Conservation (phyloP, 2,113 vertebrate species). For the Alligator sinensis region DNA sequence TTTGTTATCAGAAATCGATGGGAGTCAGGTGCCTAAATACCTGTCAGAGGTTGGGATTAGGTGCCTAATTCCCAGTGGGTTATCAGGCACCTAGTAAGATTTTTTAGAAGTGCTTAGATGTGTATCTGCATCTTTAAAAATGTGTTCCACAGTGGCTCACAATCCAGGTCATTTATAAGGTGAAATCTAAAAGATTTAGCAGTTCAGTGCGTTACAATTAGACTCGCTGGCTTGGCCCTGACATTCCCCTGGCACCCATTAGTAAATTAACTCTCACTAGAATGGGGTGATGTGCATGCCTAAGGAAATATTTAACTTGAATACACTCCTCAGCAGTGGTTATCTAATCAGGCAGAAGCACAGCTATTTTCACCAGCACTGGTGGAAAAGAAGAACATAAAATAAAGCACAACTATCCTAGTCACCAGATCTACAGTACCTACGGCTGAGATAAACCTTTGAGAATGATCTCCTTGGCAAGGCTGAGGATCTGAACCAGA, state of each 20-base stretch:
- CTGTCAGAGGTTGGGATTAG: neutral
- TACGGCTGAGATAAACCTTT: neutral
- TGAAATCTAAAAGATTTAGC: neutral
- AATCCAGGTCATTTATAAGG: accelerated
- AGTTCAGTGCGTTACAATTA: neutral
- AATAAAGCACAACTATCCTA: neutral
- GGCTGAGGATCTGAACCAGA: neutral
- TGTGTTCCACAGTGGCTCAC: neutral
- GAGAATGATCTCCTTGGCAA: neutral
- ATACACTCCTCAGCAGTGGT: constrained; percentile 38
- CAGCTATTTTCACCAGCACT: neutral
- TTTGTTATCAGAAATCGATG: neutral
- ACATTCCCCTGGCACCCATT: accelerated
- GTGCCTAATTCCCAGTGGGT: neutral
- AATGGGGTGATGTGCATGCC: neutral
- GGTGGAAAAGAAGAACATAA: neutral
- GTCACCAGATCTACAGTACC: neutral
- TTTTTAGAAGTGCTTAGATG: neutral
- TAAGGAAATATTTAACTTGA: constrained; percentile 65
- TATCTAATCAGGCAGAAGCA: constrained; percentile 39
- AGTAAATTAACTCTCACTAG: constrained; percentile 40
- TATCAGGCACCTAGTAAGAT: neutral
- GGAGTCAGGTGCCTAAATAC: neutral
- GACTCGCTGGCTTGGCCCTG: neutral
- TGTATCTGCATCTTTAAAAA: neutral